phyloP scores from a whole-genome alignment of 2,888 invertebrate genomes.

The Torymus auratus region DNA sequence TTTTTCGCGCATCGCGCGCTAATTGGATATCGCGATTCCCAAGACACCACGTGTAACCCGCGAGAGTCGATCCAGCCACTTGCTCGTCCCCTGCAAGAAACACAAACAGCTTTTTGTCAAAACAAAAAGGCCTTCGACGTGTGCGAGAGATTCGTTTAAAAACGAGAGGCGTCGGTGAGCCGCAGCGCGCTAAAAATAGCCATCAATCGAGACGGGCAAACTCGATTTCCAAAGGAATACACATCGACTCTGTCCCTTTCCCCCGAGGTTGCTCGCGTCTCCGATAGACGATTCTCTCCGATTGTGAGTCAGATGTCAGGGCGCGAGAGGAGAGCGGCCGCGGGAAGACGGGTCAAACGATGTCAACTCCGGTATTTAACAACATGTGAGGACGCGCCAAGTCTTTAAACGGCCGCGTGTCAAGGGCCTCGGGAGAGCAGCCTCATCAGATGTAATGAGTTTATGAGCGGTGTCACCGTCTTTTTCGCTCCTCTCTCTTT shows the following conservation, averaged over 20 bases:
- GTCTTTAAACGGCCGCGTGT: conserved; percentile 63
- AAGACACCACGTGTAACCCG: neutral
- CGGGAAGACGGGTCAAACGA: conserved; percentile 74
- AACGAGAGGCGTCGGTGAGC: neutral
- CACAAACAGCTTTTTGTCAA: conserved; percentile 18
- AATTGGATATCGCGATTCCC: conserved; percentile 16
- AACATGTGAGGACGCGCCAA: conserved; percentile 66
- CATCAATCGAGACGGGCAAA: neutral
- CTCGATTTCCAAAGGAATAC: conserved; percentile 38
- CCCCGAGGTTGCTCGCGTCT: conserved; percentile 37
- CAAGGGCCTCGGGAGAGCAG: conserved; percentile 65
- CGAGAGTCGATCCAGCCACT: neutral
- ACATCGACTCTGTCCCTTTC: conserved; percentile 45
- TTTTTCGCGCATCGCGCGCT: neutral
- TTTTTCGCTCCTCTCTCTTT: conserved; percentile 40
- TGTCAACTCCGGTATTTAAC: conserved; percentile 75
- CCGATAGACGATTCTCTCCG: conserved; percentile 59
- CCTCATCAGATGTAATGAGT: conserved; percentile 66
- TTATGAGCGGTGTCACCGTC: conserved; percentile 65
- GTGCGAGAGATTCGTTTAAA: neutral
- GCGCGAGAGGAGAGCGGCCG: conserved; percentile 59
- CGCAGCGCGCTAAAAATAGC: conserved; percentile 49
- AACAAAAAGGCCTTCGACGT: conserved; percentile 6
- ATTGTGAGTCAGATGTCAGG: conserved; percentile 62
- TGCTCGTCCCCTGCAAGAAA: neutral